phyloP scores from a whole-genome alignment of 1,140 invertebrate genomes.

The Schlechtendalia chinensis region DNA sequence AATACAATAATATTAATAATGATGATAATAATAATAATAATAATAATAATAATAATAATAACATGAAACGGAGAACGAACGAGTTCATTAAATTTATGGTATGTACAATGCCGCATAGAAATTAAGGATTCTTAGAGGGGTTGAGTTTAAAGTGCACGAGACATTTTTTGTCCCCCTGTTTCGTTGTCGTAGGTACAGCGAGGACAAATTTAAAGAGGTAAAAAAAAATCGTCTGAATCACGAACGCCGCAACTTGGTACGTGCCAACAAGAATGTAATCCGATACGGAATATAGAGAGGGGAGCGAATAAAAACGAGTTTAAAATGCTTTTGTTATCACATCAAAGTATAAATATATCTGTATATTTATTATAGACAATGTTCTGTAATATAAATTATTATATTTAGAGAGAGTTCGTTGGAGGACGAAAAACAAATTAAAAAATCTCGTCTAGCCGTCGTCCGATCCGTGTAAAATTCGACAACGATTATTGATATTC shows the following conservation, averaged over 20 bases:
- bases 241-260: constrained; percentile 3
- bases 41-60: no score
- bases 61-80: constrained; percentile 1
- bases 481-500: no score
- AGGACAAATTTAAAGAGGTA: not conserved
- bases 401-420: not conserved
- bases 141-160: constrained; percentile 7
- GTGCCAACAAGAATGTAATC: constrained; percentile 36
- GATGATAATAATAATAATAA: no score
- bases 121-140: constrained; percentile 21
- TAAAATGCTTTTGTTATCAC: constrained; percentile 11
- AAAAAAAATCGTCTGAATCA: constrained; percentile 28
- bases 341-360: not conserved
- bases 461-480: no score
- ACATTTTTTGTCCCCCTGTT: not conserved
- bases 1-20: no score
- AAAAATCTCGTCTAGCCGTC: not conserved
- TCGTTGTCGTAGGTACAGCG: not conserved
- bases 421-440: not conserved
- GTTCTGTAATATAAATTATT: no score
- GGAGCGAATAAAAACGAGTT: not conserved
- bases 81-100: constrained; percentile 31
- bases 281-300: constrained; percentile 16
- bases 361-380: no score
- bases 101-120: not conserved